Evolutionary conservation across 92 coral and sea anemone genomes (phyloP).

Genomic region (Montipora capitata): DNA sequence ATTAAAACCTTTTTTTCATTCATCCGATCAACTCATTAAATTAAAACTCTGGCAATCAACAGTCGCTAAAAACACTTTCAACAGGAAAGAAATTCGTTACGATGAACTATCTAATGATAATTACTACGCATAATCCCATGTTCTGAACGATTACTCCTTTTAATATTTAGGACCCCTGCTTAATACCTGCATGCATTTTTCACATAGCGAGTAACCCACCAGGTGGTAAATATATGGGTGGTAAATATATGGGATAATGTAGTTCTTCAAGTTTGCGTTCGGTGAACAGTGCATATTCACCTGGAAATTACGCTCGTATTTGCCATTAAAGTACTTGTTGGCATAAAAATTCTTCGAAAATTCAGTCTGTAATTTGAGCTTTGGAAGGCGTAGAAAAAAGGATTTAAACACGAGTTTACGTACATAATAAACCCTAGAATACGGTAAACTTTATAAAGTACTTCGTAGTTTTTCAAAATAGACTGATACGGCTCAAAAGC

Average conservation of each 20-base stretch:
- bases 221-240: background rate
- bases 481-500: conserved; percentile 10
- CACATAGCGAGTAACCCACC: background rate
- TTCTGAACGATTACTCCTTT: no score
- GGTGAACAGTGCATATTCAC: background rate
- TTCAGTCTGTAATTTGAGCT: conserved; percentile 40
- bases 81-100: no score
- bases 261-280: background rate
- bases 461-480: conserved; percentile 33
- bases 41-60: no score
- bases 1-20: no score
- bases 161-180: no score
- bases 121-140: no score
- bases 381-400: conserved; percentile 53
- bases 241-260: no score
- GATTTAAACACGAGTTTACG: conserved; percentile 40
- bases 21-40: no score
- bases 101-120: no score
- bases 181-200: no score
- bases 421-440: conserved; percentile 44
- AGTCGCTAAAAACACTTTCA: no score
- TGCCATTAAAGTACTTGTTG: background rate
- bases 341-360: conserved; percentile 6
- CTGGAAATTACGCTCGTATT: background rate
- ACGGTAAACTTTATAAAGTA: conserved; percentile 32